These are phyloP conservation scores for Pyrrhopygopsis socrates DNA, from an alignment of 2,888 invertebrate genomes.

Conservation along the genomic window DNA sequence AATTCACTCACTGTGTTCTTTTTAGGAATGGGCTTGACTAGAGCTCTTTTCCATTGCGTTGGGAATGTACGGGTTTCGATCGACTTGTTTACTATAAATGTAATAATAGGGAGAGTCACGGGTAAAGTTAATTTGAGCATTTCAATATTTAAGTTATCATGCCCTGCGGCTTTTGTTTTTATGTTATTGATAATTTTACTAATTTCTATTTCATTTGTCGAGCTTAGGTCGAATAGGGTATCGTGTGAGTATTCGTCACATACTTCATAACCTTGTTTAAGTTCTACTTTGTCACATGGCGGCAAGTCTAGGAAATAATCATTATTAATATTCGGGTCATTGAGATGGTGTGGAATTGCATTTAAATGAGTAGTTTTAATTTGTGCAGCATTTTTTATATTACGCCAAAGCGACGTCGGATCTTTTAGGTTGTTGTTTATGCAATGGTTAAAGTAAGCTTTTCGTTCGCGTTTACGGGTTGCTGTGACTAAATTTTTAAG, in stretches of 20 bases:
- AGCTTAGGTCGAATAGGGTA: background rate
- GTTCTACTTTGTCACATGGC: too few species aligned
- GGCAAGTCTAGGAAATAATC: background rate
- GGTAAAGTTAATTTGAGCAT: slow-evolving; percentile 8
- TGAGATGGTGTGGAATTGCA: background rate
- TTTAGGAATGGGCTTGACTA: background rate
- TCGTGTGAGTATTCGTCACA: background rate
- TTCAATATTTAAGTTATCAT: slow-evolving; percentile 31
- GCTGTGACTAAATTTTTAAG: slow-evolving; percentile 36
- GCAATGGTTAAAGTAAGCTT: background rate
- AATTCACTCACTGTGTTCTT: background rate
- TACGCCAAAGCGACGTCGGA: background rate
- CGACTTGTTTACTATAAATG: background rate
- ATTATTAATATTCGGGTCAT: background rate
- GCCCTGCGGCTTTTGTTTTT: background rate
- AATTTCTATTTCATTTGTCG: slow-evolving; percentile 42
- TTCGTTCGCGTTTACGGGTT: slow-evolving; percentile 62
- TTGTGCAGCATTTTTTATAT: slow-evolving; percentile 37
- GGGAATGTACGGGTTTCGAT: background rate
- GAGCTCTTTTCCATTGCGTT: background rate
- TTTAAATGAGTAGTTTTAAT: background rate
- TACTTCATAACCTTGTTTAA: too few species aligned
- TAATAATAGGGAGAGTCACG: background rate
- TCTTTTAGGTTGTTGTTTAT: slow-evolving; percentile 9
- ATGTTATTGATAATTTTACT: background rate